Conservation (phyloP, 2,113 vertebrate species). For the Silurus asotus region DNA sequence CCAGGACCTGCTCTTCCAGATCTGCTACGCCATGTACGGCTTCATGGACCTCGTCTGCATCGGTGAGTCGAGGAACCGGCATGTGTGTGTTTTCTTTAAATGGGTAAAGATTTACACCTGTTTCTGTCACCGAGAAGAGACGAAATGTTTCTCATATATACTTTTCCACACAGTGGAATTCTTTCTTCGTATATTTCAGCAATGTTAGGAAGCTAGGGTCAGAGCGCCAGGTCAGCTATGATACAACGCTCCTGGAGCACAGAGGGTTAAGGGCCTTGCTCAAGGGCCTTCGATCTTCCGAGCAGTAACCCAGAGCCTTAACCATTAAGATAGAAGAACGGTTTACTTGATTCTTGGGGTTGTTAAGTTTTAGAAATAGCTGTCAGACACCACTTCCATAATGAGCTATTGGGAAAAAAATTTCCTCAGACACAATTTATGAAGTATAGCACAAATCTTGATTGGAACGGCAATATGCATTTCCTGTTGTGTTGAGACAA, state of each 20-base stretch:
- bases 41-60: constrained; percentile 94
- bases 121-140: not conserved
- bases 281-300: too few relatives aligned
- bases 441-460: not conserved
- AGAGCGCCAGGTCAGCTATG: too few relatives aligned
- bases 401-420: not conserved
- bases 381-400: not conserved
- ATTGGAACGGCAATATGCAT: not conserved
- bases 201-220: too few relatives aligned
- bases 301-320: too few relatives aligned
- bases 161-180: too few relatives aligned
- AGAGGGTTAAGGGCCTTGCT: too few relatives aligned
- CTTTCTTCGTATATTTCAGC: too few relatives aligned
- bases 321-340: not conserved
- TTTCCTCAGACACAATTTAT: not conserved
- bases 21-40: constrained; percentile 91
- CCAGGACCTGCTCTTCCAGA: constrained; percentile 92
- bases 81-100: not conserved
- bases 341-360: not conserved
- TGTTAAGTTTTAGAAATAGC: not conserved
- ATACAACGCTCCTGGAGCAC: too few relatives aligned
- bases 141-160: too few relatives aligned
- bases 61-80: constrained; percentile 67
- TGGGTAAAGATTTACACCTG: not conserved
- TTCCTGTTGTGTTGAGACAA: not conserved